Base-by-base conservation (phyloP, 2,888 invertebrate species). In the Ophioninae sp. region DNA sequence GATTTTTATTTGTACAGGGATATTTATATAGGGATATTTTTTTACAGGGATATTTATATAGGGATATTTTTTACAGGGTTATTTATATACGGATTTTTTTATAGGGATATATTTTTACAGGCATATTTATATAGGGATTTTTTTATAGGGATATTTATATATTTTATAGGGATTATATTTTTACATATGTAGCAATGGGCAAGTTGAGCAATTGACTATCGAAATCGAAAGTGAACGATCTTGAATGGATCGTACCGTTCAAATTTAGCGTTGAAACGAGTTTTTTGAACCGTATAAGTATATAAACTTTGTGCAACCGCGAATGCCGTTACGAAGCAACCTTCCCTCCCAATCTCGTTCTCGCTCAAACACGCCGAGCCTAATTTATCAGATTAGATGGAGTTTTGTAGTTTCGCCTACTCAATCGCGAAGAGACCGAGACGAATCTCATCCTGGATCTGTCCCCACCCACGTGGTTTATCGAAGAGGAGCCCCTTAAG, bases 401-500 rank as follows among this genome's bases (percentile, higher is more conserved):
- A 79, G 59, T 67, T 68, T 76, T 63, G 30, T 68, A 22, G 41
- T 65, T 64, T 78, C 81, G 78, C 71, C 77, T 81, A 83, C 81
- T 75, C 74, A 30, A 67, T 64, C 23, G 61, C 37, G 64, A 44
- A 69, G 41, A 67, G 56, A 56, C 78, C 30, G 39, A 67, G 67
- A 79, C 71, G 72, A 81, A 79, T 81, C 71, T 67, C 72, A 83
- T 72, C 67, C 56, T 76, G 30, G 61, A 77, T 65, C 76, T 37
- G 63, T 61, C 30, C 56, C 44, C 56, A 59, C 84, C 79, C 75
- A 84, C 84, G 79, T 63, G 10, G 37, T 41, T 20, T 41, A 63
- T 79, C 67, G 64, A 81, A 78, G 78, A 3, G 30, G 30, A 69
- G 59, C 44, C 71, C 51, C 5, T 13, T 17, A 58, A 23, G 69